These are phyloP conservation scores for Acheta domesticus DNA, from an alignment of 2,888 invertebrate species.

Conservation along the genomic window DNA sequence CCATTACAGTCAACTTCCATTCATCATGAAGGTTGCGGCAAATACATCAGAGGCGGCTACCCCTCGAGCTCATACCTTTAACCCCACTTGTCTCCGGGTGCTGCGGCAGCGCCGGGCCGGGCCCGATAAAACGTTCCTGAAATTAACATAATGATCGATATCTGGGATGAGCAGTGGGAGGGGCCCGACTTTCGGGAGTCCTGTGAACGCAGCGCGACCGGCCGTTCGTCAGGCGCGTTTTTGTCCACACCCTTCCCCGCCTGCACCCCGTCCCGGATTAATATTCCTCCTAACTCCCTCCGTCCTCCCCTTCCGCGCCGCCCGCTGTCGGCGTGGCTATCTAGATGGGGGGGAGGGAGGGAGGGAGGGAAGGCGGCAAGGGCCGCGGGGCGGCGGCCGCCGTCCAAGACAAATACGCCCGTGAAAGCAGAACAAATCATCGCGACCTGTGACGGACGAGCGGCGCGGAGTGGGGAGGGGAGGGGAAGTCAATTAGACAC, in stretches of 20 bases:
- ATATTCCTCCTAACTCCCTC: neutral
- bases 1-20: too few relatives aligned
- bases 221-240: too few relatives aligned
- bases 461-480: neutral
- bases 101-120: neutral
- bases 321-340: neutral
- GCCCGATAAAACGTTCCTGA: neutral
- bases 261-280: neutral
- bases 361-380: neutral
- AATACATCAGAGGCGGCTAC: too few relatives aligned
- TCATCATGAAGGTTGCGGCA: too few relatives aligned
- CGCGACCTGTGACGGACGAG: neutral
- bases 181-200: neutral
- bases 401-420: neutral
- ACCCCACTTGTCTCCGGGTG: too few relatives aligned
- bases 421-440: constrained; percentile 18
- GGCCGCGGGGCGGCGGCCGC: neutral
- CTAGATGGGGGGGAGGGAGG: neutral
- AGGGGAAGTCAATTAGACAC: neutral
- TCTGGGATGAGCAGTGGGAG: neutral
- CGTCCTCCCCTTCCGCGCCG: neutral
- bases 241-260: too few relatives aligned
- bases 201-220: neutral
- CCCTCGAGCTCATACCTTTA: too few relatives aligned
- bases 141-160: constrained; percentile 8